These are phyloP conservation scores for Microctonus aethiopoides DNA, from an alignment of 2,888 invertebrate genomes.

Conservation along the genomic window DNA sequence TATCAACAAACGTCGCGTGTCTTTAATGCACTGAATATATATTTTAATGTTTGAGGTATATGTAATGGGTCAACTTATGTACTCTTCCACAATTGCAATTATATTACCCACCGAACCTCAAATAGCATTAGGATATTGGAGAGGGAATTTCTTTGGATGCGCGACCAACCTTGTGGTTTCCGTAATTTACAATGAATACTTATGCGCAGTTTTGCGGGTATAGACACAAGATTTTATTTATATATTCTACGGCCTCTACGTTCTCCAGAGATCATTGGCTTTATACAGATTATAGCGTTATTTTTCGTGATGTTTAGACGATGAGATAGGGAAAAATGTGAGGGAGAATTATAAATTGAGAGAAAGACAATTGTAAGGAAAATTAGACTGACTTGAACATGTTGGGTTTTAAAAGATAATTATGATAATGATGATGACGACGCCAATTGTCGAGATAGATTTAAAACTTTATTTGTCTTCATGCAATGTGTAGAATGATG, in stretches of 20 bases:
- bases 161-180: constrained; percentile 26
- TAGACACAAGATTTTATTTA: neutral
- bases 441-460: neutral
- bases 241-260: neutral
- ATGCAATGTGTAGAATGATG: too few species aligned
- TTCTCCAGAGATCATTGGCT: neutral
- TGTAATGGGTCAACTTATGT: constrained; percentile 4
- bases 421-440: neutral
- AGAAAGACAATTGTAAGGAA: neutral
- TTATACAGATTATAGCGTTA: neutral
- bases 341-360: neutral
- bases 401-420: neutral
- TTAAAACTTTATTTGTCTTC: neutral
- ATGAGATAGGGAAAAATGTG: neutral
- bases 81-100: constrained; percentile 19
- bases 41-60: neutral
- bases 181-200: constrained; percentile 8
- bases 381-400: neutral
- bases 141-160: constrained; percentile 6
- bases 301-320: neutral
- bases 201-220: neutral
- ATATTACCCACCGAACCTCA: constrained; percentile 6
- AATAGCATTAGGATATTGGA: neutral
- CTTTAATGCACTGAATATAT: neutral
- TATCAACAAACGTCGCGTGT: constrained; percentile 16